A percentile compares a stretch with the other conserved stretches of the same genome.
phyloP scores from a whole-genome alignment of 2,888 invertebrate genomes.

The Orthosia cruda region DNA sequence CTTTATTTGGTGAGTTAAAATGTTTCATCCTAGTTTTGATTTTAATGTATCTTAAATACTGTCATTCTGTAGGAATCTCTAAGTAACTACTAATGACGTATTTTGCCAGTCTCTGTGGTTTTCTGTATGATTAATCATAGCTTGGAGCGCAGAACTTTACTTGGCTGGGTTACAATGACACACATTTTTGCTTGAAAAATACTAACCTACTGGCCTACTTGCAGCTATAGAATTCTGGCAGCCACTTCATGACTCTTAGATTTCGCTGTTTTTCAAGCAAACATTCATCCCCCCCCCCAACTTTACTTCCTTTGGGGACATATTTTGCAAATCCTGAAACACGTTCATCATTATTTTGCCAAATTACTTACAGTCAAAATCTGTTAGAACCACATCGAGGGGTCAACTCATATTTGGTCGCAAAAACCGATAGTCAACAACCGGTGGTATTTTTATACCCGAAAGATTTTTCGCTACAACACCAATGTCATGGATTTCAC shows the following conservation, averaged over 20 bases:
- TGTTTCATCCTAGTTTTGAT: conserved; percentile 13
- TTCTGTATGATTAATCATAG: conserved; percentile 38
- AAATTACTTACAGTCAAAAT: no score
- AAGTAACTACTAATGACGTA: conserved; percentile 31
- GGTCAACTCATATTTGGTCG: no score
- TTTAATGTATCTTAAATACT: conserved; percentile 6
- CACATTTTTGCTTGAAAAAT: neutral
- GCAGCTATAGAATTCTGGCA: neutral
- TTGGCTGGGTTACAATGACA: neutral
- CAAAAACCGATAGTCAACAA: no score
- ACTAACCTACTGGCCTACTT: neutral
- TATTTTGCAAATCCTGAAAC: neutral
- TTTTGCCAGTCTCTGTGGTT: conserved; percentile 40
- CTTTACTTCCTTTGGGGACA: neutral
- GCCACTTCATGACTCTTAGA: neutral
- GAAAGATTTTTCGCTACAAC: no score
- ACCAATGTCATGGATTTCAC: neutral
- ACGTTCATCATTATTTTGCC: neutral
- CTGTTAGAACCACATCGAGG: no score
- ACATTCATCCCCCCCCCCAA: neutral
- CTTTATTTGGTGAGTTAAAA: conserved; percentile 12
- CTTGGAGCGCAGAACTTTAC: neutral
- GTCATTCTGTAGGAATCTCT: conserved; percentile 34
- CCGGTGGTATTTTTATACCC: no score
- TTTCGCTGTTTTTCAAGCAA: neutral